Conservation (phyloP, 2,113 vertebrate genomes). For the Climacteris rufus region DNA sequence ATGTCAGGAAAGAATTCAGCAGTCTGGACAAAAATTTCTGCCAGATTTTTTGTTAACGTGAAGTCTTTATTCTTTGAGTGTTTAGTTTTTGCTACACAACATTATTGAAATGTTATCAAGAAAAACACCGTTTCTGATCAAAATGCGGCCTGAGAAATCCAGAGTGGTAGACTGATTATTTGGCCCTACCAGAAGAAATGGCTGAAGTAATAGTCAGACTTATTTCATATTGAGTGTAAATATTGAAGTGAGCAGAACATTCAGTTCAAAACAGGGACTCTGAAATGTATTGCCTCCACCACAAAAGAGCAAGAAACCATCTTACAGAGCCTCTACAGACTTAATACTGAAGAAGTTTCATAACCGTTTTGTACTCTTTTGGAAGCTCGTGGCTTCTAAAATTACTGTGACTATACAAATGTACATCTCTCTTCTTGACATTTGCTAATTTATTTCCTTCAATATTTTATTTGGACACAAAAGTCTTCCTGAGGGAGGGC, state of each 20-base stretch:
- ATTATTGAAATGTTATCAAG: neutral
- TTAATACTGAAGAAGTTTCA: neutral
- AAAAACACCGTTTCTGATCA: neutral
- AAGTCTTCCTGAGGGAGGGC: neutral
- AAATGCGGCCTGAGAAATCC: neutral
- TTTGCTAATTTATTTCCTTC: neutral
- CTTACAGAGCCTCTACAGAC: neutral
- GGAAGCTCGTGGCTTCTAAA: neutral
- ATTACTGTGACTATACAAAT: neutral
- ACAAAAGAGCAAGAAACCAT: neutral
- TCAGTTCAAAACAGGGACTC: neutral
- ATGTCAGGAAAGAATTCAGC: neutral
- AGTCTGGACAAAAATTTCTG: constrained; percentile 27
- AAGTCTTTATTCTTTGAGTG: neutral
- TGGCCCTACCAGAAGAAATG: neutral
- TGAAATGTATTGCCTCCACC: neutral
- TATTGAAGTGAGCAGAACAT: neutral
- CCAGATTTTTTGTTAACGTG: neutral
- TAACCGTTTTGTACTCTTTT: neutral
- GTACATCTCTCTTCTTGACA: neutral
- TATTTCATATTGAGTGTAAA: neutral
- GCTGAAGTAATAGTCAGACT: neutral
- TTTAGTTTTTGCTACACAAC: neutral
- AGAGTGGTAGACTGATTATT: neutral
- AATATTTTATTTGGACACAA: neutral